phyloP scores from a whole-genome alignment of 2,888 invertebrate species.

The Anodontia alba region DNA sequence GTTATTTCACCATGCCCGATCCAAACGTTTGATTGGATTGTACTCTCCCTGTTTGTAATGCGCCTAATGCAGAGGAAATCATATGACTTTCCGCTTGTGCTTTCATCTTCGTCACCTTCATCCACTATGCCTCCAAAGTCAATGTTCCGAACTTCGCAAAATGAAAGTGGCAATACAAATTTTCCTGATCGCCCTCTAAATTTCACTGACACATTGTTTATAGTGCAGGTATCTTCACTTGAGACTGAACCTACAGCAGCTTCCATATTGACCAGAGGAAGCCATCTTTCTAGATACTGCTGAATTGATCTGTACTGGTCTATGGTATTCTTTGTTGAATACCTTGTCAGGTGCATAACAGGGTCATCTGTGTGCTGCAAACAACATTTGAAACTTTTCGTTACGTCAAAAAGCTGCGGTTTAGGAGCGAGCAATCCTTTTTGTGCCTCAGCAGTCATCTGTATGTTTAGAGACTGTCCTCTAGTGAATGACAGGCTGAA shows the following conservation, averaged over 20 bases:
- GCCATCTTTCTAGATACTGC: conserved; percentile 63
- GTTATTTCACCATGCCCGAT: conserved; percentile 42
- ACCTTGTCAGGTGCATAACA: conserved; percentile 55
- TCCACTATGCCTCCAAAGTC: conserved; percentile 57
- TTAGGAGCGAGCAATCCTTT: conserved; percentile 59
- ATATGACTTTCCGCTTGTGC: neutral
- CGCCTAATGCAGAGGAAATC: neutral
- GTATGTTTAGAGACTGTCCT: conserved; percentile 59
- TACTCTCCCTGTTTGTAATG: neutral
- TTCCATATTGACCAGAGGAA: conserved; percentile 71
- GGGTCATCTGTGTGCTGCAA: conserved; percentile 66
- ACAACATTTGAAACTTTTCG: conserved; percentile 61
- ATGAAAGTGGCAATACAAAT: conserved; percentile 53
- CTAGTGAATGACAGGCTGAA: conserved; percentile 59
- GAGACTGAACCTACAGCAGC: conserved; percentile 60
- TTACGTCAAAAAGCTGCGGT: conserved; percentile 63
- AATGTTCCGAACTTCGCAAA: conserved; percentile 64
- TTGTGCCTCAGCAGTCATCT: conserved; percentile 55
- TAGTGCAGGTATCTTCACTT: conserved; percentile 56
- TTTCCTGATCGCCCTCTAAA: conserved; percentile 53
- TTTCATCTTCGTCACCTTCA: conserved; percentile 34
- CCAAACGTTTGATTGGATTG: conserved; percentile 6
- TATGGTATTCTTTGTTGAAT: conserved; percentile 54
- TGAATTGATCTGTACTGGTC: conserved; percentile 31
- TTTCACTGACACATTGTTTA: conserved; percentile 61